phyloP scores from a whole-genome alignment of 2,797 vertebrate genomes.

The Epinephelus awoara region DNA sequence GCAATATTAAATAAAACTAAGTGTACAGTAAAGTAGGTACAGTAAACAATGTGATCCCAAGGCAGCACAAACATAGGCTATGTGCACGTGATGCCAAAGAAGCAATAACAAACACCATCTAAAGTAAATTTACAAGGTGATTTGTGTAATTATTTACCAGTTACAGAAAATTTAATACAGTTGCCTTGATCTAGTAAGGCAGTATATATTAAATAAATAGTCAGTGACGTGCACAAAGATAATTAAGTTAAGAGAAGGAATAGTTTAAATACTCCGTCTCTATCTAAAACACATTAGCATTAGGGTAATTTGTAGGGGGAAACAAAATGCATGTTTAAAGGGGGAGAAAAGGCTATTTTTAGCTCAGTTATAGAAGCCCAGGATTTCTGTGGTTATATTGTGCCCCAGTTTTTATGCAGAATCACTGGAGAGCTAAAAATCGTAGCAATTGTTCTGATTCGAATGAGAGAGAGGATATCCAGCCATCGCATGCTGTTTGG shows the following conservation, averaged over 20 bases:
- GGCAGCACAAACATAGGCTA: background rate
- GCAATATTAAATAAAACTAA: background rate
- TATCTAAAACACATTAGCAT: conserved; percentile 21
- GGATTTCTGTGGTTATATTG: conserved; percentile 49
- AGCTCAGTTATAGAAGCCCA: conserved; percentile 26
- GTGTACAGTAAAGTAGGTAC: background rate
- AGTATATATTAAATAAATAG: background rate
- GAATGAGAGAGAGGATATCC: conserved; percentile 57
- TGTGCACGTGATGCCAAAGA: background rate
- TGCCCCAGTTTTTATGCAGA: conserved; percentile 68
- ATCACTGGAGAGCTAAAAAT: conserved; percentile 62
- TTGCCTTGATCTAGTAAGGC: background rate
- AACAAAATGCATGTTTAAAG: conserved; percentile 4
- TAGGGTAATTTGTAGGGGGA: conserved; percentile 11
- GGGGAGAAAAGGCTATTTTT: conserved; percentile 41
- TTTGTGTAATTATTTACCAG: background rate
- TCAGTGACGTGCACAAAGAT: background rate
- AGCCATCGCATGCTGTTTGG: conserved; percentile 48
- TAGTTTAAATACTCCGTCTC: background rate
- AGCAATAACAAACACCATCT: background rate
- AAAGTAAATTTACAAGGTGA: background rate
- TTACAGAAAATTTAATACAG: background rate
- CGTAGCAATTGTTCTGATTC: conserved; percentile 63
- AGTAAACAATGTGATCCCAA: background rate
- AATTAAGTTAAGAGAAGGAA: background rate